Conservation (phyloP, 1,140 invertebrate species). For the Ericerus pela region DNA sequence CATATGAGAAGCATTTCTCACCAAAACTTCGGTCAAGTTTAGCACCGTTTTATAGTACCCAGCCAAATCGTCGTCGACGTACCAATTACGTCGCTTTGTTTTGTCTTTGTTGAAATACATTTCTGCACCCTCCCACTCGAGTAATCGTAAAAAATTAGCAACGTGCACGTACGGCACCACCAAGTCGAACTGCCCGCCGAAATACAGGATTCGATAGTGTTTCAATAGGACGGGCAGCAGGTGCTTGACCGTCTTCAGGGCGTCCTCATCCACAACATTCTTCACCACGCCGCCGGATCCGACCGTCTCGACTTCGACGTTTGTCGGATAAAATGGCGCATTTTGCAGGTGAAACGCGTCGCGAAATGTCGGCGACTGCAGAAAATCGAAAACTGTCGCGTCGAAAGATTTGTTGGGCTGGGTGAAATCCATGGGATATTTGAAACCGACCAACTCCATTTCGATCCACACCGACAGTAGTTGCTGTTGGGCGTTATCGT, state of each 20-base stretch:
- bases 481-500: neutral
- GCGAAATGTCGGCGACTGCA: slow-evolving; percentile 23
- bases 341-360: slow-evolving; percentile 43
- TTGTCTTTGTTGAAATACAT: slow-evolving; percentile 29
- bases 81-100: slow-evolving; percentile 32
- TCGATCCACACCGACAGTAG: neutral
- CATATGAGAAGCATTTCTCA: slow-evolving; percentile 50
- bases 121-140: slow-evolving; percentile 33
- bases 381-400: neutral
- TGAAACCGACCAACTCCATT: neutral
- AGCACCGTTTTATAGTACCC: slow-evolving; percentile 43
- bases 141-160: slow-evolving; percentile 44
- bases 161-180: slow-evolving; percentile 68
- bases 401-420: neutral
- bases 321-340: slow-evolving; percentile 73
- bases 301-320: slow-evolving; percentile 36
- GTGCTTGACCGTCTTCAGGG: slow-evolving; percentile 66
- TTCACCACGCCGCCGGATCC: slow-evolving; percentile 48
- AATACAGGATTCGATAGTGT: slow-evolving; percentile 53
- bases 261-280: slow-evolving; percentile 52
- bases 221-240: slow-evolving; percentile 52
- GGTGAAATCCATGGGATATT: neutral
- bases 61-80: slow-evolving; percentile 34
- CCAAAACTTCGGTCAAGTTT: slow-evolving; percentile 44
- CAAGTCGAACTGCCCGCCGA: slow-evolving; percentile 72